These are phyloP conservation scores for Conops quadrifasciatus DNA, from an alignment of 2,888 invertebrate species.

Conservation along the genomic window DNA sequence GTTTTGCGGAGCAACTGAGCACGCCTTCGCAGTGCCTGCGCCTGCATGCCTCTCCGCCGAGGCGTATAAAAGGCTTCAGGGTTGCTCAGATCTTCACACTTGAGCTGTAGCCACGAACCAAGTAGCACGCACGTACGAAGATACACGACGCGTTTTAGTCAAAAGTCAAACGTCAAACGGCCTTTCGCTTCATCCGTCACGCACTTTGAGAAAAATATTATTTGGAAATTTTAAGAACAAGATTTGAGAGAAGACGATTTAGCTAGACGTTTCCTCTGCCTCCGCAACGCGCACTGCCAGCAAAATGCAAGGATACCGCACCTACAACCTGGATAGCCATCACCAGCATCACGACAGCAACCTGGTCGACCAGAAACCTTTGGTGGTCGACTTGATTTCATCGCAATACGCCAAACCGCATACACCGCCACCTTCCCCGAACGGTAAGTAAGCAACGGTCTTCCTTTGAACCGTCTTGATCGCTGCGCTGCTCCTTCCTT, in stretches of 20 bases:
- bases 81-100: constrained; percentile 55
- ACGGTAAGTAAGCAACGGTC: constrained; percentile 63
- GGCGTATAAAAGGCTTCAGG: constrained; percentile 57
- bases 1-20: constrained; percentile 39
- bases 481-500: neutral
- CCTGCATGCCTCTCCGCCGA: constrained; percentile 40
- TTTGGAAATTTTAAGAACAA: neutral
- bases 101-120: constrained; percentile 53
- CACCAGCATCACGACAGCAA: constrained; percentile 48
- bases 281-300: neutral
- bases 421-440: constrained; percentile 68
- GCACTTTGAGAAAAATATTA: neutral
- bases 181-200: neutral
- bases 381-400: constrained; percentile 71
- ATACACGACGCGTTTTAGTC: neutral
- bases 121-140: constrained; percentile 39
- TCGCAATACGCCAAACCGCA: constrained; percentile 67
- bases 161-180: neutral
- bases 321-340: constrained; percentile 61
- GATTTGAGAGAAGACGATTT: neutral
- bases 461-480: neutral
- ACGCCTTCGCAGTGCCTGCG: constrained; percentile 43
- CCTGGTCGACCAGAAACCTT: constrained; percentile 64
- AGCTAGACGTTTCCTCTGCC: too few species aligned
- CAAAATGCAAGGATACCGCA: constrained; percentile 66